phyloP scores from a whole-genome alignment of 2,797 vertebrate genomes.

The Chromobotia macracanthus region DNA sequence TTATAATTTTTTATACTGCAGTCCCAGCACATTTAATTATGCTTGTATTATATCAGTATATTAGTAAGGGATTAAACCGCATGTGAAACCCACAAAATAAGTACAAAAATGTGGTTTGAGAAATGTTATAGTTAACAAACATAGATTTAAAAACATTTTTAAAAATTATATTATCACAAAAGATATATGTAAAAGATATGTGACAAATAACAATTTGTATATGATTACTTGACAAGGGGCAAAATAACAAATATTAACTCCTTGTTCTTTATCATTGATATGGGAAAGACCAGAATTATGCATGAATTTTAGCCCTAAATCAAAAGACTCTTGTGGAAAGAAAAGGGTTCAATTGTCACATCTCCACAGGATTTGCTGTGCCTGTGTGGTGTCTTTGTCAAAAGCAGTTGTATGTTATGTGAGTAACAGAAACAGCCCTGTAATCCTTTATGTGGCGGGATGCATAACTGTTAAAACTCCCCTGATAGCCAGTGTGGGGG shows the following conservation, averaged over 20 bases:
- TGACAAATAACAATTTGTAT: background rate
- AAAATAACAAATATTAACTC: slow-evolving; percentile 44
- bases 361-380: slow-evolving; percentile 54
- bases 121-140: too few species aligned
- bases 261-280: slow-evolving; percentile 22
- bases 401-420: slow-evolving; percentile 60
- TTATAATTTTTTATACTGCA: too few species aligned
- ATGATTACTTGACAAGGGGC: background rate
- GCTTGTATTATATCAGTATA: too few species aligned
- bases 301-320: slow-evolving; percentile 30
- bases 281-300: slow-evolving; percentile 17
- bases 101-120: too few species aligned
- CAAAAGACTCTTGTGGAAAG: slow-evolving; percentile 34
- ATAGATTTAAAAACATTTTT: background rate
- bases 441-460: slow-evolving; percentile 57
- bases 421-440: slow-evolving; percentile 60
- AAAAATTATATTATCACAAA: background rate
- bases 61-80: too few species aligned
- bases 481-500: slow-evolving; percentile 73
- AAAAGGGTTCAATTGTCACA: slow-evolving; percentile 34
- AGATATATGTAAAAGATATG: background rate
- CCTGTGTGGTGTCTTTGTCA: slow-evolving; percentile 53
- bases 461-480: slow-evolving; percentile 75
- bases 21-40: too few species aligned
- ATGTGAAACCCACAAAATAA: too few species aligned